A percentile compares a stretch with the other conserved stretches of the same genome.
These are phyloP conservation scores for Hypotaenidia okinawae DNA, from an alignment of 2,797 vertebrate species.

Conservation along the genomic window DNA sequence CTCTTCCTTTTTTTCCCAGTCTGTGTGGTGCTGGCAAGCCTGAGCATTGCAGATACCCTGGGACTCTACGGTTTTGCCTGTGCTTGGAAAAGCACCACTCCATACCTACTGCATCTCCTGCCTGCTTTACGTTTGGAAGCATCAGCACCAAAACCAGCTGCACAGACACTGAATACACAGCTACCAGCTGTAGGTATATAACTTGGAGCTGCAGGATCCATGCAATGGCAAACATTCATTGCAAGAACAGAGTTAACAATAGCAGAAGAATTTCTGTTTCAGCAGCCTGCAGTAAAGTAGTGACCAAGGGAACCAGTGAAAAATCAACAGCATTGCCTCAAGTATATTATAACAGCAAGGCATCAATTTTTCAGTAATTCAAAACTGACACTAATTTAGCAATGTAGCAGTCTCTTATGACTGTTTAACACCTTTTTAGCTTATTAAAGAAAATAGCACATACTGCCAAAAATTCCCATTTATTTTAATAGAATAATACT, in stretches of 20 bases:
- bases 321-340: background rate
- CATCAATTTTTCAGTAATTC: background rate
- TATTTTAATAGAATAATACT: constrained; percentile 17
- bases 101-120: background rate
- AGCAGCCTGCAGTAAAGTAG: background rate
- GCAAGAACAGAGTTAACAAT: background rate
- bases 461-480: constrained; percentile 9
- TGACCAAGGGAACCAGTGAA: background rate
- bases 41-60: background rate
- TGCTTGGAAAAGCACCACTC: background rate
- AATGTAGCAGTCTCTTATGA: background rate
- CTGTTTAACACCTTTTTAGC: constrained; percentile 18
- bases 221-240: background rate
- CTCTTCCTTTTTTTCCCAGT: background rate
- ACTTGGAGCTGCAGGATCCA: background rate
- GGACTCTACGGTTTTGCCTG: background rate
- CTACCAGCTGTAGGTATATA: background rate
- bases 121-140: background rate
- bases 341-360: background rate
- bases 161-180: background rate
- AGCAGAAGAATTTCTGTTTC: background rate
- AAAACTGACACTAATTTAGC: background rate
- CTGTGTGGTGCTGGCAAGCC: background rate
- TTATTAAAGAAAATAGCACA: background rate
- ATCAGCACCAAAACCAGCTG: background rate